phyloP scores from a whole-genome alignment of 2,797 vertebrate species.

The Salarias fasciatus region DNA sequence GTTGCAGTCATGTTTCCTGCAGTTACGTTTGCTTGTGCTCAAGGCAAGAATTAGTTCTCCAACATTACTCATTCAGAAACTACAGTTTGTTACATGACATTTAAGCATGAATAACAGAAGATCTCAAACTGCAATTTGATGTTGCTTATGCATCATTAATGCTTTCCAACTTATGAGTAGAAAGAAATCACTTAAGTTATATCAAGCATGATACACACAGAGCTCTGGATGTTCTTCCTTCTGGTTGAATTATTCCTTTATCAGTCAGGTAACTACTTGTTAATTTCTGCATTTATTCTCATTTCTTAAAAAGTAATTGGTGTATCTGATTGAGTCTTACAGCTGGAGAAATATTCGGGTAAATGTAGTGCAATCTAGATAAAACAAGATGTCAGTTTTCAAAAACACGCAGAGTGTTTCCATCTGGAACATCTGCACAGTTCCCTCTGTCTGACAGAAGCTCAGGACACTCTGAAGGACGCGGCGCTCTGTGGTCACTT shows the following conservation, averaged over 20 bases:
- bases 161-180: slow-evolving; percentile 6
- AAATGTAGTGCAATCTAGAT: too few relatives aligned
- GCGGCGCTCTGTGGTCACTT: too few relatives aligned
- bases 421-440: too few relatives aligned
- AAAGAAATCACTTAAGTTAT: slow-evolving; percentile 17
- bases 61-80: slow-evolving; percentile 52
- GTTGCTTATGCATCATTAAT: slow-evolving; percentile 52
- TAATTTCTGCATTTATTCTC: too few relatives aligned
- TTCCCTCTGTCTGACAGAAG: too few relatives aligned
- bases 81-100: slow-evolving; percentile 43
- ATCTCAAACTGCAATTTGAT: slow-evolving; percentile 47
- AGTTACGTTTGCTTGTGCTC: slow-evolving; percentile 6
- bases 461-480: too few relatives aligned
- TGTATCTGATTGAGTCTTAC: too few relatives aligned
- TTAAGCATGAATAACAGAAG: slow-evolving; percentile 44
- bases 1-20: slow-evolving; percentile 7
- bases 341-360: too few relatives aligned
- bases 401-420: too few relatives aligned
- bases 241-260: neutral
- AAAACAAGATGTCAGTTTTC: too few relatives aligned
- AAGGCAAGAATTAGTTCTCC: slow-evolving; percentile 3
- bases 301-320: too few relatives aligned
- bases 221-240: neutral
- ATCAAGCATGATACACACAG: slow-evolving; percentile 8
- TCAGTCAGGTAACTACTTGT: too few relatives aligned